phyloP scores from a whole-genome alignment of 2,888 invertebrate genomes.

The Stramonita haemastoma region DNA sequence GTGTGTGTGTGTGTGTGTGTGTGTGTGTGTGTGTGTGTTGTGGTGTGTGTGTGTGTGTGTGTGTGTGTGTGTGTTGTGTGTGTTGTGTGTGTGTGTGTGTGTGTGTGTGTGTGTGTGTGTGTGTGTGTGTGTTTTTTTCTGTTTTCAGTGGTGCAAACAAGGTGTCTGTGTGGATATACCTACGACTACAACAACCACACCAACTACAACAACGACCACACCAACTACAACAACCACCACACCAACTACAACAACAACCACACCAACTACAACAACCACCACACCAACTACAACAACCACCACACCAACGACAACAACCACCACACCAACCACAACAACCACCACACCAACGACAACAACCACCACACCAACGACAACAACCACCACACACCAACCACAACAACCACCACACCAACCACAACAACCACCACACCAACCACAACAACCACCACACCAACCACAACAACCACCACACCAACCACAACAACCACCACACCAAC shows the following conservation, averaged over 20 bases:
- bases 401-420: not conserved
- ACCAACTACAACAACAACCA: not conserved
- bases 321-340: not conserved
- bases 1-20: slow-evolving; percentile 15
- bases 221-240: not conserved
- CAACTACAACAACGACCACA: not conserved
- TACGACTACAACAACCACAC: not conserved
- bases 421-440: slow-evolving; percentile 6
- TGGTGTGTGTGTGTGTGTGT: not conserved
- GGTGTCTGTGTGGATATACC: slow-evolving; percentile 15
- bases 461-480: not conserved
- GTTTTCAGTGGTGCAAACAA: slow-evolving; percentile 30
- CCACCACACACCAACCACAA: not conserved
- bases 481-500: not conserved
- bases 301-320: not conserved
- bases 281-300: not conserved
- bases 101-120: slow-evolving; percentile 17
- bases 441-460: not conserved
- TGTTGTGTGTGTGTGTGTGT: slow-evolving; percentile 22
- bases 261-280: not conserved
- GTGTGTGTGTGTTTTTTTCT: slow-evolving; percentile 16
- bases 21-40: not conserved
- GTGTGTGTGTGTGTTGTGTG: slow-evolving; percentile 7
- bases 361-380: not conserved
- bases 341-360: not conserved